phyloP scores from a whole-genome alignment of 2,888 invertebrate species.

The Napeogenes sylphis region DNA sequence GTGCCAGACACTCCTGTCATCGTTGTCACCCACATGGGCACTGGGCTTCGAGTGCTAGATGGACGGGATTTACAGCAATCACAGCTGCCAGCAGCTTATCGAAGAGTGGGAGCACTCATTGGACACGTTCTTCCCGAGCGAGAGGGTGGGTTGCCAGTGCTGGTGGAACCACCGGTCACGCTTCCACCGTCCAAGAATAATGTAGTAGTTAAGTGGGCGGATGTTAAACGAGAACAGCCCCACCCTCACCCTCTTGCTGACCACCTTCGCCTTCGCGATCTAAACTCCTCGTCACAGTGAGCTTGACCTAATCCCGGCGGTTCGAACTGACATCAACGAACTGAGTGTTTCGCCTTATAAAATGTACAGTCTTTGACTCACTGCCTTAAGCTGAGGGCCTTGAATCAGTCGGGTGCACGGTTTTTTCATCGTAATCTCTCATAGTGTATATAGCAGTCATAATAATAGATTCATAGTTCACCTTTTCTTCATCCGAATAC shows the following conservation, averaged over 20 bases:
- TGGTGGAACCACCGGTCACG: slow-evolving; percentile 68
- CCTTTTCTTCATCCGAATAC: slow-evolving; percentile 19
- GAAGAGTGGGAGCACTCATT: slow-evolving; percentile 59
- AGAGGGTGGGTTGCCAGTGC: slow-evolving; percentile 58
- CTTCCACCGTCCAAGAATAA: slow-evolving; percentile 55
- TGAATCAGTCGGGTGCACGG: slow-evolving; percentile 49
- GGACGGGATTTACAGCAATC: slow-evolving; percentile 39
- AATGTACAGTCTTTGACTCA: slow-evolving; percentile 50
- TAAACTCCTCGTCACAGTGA: slow-evolving; percentile 63
- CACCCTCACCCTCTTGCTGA: slow-evolving; percentile 63
- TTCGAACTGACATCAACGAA: slow-evolving; percentile 42
- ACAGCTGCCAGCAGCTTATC: slow-evolving; percentile 46
- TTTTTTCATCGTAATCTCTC: slow-evolving; percentile 46
- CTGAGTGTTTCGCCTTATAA: slow-evolving; percentile 54
- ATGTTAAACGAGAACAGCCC: slow-evolving; percentile 46
- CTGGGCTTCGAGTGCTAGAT: slow-evolving; percentile 40
- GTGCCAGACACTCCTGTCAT: slow-evolving; percentile 53
- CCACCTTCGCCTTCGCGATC: slow-evolving; percentile 58
- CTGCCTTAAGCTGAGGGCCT: slow-evolving; percentile 46
- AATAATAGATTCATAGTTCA: slow-evolving; percentile 27
- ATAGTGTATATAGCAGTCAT: slow-evolving; percentile 49
- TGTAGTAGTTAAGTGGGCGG: slow-evolving; percentile 68
- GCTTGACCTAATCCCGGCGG: slow-evolving; percentile 26
- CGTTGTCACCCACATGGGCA: slow-evolving; percentile 50
- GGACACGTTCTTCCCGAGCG: slow-evolving; percentile 61